Evolutionary conservation across 2,888 invertebrate species (phyloP).

Genomic region (Plagiodera versicolora): DNA sequence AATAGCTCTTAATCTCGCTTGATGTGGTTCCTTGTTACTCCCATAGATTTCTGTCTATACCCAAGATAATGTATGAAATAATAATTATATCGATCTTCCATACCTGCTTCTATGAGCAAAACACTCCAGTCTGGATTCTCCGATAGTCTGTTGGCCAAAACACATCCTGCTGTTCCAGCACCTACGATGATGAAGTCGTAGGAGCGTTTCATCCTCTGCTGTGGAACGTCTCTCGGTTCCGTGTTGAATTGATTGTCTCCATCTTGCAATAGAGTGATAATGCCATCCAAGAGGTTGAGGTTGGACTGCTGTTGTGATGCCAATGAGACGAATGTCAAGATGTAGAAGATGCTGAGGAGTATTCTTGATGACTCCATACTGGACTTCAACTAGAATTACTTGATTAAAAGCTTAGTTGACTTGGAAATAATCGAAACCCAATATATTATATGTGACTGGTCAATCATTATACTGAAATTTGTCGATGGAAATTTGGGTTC

Average conservation of each 20-base stretch:
- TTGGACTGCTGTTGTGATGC: conserved; percentile 12
- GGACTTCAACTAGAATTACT: no score
- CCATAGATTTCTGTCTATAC: no score
- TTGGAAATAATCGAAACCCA: no score
- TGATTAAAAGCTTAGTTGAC: no score
- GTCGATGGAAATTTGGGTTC: no score
- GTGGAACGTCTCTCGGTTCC: conserved; percentile 60
- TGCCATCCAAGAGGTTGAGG: conserved; percentile 52
- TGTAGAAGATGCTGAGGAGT: conserved; percentile 9
- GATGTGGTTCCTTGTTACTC: no score
- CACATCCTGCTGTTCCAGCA: conserved; percentile 80
- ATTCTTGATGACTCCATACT: not conserved
- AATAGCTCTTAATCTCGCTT: no score
- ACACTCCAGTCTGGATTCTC: conserved; percentile 71
- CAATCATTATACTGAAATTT: no score
- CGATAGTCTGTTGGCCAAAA: conserved; percentile 71
- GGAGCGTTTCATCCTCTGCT: conserved; percentile 58
- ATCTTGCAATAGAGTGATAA: conserved; percentile 59
- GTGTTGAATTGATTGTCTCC: conserved; percentile 58
- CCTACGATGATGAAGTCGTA: conserved; percentile 81
- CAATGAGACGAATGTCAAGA: conserved; percentile 17
- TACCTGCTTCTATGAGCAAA: conserved; percentile 73
- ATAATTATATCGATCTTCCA: not conserved
- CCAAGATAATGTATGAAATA: no score
- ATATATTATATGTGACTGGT: no score